Evolutionary conservation across 1,140 invertebrate genomes (phyloP).

Genomic region (Trypoxylus dichotomus): DNA sequence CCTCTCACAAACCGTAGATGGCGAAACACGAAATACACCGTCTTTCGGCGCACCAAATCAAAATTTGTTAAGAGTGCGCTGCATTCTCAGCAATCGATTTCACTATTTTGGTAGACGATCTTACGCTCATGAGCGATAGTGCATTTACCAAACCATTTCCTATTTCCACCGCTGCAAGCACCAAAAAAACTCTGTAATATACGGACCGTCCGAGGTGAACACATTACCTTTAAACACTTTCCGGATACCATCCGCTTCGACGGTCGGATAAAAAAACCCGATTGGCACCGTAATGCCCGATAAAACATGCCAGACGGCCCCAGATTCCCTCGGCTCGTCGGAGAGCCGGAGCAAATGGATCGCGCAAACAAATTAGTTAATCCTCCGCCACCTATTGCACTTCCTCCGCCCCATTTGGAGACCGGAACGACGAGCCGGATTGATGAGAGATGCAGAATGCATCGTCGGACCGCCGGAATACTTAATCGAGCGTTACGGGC

Average conservation of each 20-base stretch:
- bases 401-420: neutral
- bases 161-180: no score
- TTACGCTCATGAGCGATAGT: no score
- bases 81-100: no score
- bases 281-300: slow-evolving; percentile 5
- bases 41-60: no score
- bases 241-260: neutral
- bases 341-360: neutral
- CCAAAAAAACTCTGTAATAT: no score
- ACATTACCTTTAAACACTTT: no score
- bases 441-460: neutral
- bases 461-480: neutral
- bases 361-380: slow-evolving; percentile 6
- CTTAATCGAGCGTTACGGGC: neutral
- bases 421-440: neutral
- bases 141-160: no score
- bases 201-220: no score
- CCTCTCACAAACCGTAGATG: no score
- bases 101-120: no score
- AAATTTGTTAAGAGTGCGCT: no score
- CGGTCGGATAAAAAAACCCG: neutral
- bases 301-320: neutral
- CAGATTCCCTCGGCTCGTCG: neutral
- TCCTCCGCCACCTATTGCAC: neutral
- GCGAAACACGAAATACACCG: no score